Evolutionary conservation across 2,797 vertebrate species (phyloP).

Genomic region (Intellagama lesueurii): DNA sequence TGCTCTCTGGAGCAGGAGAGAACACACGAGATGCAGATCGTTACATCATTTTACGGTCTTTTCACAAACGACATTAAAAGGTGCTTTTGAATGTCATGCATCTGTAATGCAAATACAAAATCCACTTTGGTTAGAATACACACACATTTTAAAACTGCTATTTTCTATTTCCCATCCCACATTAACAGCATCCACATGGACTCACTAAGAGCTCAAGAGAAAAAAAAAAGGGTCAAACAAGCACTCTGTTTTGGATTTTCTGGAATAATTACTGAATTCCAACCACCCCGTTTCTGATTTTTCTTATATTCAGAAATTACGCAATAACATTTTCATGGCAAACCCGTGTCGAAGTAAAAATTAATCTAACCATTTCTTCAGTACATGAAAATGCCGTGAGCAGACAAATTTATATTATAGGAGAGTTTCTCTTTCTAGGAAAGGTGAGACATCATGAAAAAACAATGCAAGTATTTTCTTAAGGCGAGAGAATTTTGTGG

Average conservation of each 20-base stretch:
- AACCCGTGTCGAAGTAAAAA: background rate
- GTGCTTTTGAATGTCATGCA: conserved; percentile 3
- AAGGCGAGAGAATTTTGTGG: background rate
- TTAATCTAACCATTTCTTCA: background rate
- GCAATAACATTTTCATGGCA: background rate
- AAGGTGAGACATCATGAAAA: background rate
- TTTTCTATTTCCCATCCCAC: background rate
- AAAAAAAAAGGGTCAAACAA: background rate
- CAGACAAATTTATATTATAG: background rate
- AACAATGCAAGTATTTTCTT: background rate
- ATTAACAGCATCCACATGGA: background rate
- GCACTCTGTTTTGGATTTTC: background rate
- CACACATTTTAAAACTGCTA: background rate
- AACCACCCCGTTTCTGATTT: background rate
- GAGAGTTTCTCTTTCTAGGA: background rate
- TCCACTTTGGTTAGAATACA: background rate
- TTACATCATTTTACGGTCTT: conserved; percentile 23
- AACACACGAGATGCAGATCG: background rate
- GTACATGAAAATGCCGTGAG: background rate
- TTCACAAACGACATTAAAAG: conserved; percentile 25
- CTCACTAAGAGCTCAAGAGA: conserved; percentile 2
- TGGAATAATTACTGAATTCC: background rate
- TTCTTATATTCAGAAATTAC: conserved; percentile 1
- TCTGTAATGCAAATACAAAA: conserved; percentile 20
- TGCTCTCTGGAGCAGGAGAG: background rate